phyloP scores from a whole-genome alignment of 2,797 vertebrate species.

The Ctenosaura bakeri region DNA sequence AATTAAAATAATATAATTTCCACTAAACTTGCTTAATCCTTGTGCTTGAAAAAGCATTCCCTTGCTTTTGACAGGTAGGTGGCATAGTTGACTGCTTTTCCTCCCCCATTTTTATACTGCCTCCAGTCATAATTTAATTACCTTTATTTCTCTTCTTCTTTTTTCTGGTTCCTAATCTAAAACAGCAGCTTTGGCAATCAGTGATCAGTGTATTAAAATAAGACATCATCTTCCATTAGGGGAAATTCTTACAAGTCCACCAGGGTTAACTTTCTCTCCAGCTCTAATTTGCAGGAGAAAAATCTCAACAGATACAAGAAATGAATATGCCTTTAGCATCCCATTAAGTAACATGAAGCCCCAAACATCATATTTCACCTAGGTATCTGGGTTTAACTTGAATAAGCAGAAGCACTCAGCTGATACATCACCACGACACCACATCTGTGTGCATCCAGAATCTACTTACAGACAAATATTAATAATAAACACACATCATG shows the following conservation, averaged over 20 bases:
- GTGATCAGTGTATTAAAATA: conserved; percentile 54
- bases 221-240: conserved; percentile 47
- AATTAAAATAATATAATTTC: conserved; percentile 38
- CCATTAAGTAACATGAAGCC: conserved; percentile 45
- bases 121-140: conserved; percentile 61
- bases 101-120: conserved; percentile 52
- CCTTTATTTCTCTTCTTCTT: conserved; percentile 53
- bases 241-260: conserved; percentile 56
- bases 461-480: background rate
- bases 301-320: conserved; percentile 47
- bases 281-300: conserved; percentile 60
- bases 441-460: conserved; percentile 10
- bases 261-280: conserved; percentile 45
- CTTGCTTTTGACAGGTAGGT: conserved; percentile 60
- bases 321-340: conserved; percentile 45
- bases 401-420: conserved; percentile 16
- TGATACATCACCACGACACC: background rate
- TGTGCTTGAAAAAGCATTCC: conserved; percentile 31
- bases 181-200: conserved; percentile 57
- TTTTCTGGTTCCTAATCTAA: conserved; percentile 46
- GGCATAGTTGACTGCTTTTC: conserved; percentile 51
- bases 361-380: conserved; percentile 32
- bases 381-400: conserved; percentile 12
- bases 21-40: conserved; percentile 32
- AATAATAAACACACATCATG: conserved; percentile 33